Conservation (phyloP, 2,888 invertebrate genomes). For the Phragmatobia fuliginosa region DNA sequence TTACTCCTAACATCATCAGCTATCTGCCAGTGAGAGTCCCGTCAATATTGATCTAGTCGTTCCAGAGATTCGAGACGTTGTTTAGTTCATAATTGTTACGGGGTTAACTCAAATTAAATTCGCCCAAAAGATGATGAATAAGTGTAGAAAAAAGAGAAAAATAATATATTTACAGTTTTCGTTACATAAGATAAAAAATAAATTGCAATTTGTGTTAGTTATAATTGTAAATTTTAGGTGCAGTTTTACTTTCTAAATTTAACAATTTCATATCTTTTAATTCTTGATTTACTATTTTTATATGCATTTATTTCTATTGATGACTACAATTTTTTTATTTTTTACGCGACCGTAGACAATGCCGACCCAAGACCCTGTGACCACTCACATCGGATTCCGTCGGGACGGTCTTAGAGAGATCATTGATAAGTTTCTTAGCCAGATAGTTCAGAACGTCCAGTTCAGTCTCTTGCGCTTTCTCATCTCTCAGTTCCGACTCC, state of each 20-base stretch:
- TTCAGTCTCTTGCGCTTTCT: conserved; percentile 82
- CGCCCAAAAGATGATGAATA: too few species aligned
- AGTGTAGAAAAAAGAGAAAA: too few species aligned
- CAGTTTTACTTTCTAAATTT: background rate
- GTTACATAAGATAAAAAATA: too few species aligned
- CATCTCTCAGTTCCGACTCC: conserved; percentile 81
- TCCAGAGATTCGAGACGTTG: too few species aligned
- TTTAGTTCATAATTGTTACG: too few species aligned
- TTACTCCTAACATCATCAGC: too few species aligned
- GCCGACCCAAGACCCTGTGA: background rate
- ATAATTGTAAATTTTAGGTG: too few species aligned
- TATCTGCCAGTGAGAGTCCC: too few species aligned
- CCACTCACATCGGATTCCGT: conserved; percentile 76
- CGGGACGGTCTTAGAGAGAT: conserved; percentile 74
- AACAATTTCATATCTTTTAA: background rate
- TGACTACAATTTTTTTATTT: background rate
- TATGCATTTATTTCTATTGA: background rate
- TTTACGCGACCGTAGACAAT: background rate
- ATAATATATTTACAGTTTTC: too few species aligned
- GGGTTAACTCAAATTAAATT: too few species aligned
- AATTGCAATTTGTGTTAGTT: too few species aligned
- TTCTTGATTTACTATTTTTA: background rate
- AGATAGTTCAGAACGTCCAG: conserved; percentile 82
- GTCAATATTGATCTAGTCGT: too few species aligned
- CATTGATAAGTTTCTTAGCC: conserved; percentile 75